A percentile compares a stretch with the other conserved stretches of the same genome.
phyloP scores from a whole-genome alignment of 2,797 vertebrate species.

The Vespertilio murinus region DNA sequence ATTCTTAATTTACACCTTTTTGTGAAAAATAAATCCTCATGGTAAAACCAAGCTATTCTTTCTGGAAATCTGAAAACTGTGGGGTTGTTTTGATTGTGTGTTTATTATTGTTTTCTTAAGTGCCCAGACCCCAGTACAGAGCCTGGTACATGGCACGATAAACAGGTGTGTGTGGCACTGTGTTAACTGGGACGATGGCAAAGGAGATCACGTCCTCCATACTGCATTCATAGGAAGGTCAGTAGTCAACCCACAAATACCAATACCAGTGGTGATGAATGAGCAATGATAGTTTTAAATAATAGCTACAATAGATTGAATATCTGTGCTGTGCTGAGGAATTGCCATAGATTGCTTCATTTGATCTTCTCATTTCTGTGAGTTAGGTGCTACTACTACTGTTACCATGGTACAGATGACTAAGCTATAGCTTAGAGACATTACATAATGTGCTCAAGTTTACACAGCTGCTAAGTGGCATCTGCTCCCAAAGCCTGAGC shows the following conservation, averaged over 20 bases:
- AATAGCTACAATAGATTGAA: neutral
- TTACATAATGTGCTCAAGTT: slow-evolving; percentile 2
- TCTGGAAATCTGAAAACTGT: neutral
- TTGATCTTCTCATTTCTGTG: neutral
- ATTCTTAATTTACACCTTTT: slow-evolving; percentile 13
- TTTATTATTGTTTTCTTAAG: neutral
- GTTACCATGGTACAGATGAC: neutral
- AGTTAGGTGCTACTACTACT: neutral
- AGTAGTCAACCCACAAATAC: neutral
- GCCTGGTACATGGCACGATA: neutral
- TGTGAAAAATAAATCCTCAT: neutral
- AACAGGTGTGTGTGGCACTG: neutral
- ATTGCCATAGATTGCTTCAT: neutral
- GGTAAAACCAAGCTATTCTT: neutral
- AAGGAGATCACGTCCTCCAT: neutral
- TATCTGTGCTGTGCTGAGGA: neutral
- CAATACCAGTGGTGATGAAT: neutral
- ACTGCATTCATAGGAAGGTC: neutral
- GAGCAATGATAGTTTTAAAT: neutral
- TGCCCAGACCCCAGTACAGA: neutral
- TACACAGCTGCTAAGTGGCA: neutral
- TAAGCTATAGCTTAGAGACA: neutral
- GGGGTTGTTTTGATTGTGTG: neutral
- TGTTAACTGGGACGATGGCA: neutral
- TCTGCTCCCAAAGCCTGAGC: neutral